Evolutionary conservation across 1,140 invertebrate genomes (phyloP).

Genomic region (Ceratina australensis): DNA sequence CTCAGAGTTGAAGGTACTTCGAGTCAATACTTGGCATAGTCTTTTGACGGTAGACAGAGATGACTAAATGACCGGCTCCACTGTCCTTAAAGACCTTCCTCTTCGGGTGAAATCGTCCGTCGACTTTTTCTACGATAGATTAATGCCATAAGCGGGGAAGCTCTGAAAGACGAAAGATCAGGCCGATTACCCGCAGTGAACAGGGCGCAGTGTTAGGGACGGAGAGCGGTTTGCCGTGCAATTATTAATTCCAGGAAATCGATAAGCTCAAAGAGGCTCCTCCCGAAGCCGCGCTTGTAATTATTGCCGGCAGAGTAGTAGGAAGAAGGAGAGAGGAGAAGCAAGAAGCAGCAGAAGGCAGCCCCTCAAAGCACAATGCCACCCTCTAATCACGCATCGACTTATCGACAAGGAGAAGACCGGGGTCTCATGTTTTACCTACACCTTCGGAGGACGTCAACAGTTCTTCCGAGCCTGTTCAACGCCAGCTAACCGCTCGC

Average conservation of each 20-base stretch:
- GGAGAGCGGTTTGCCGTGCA: constrained; percentile 61
- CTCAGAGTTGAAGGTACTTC: neutral
- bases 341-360: constrained; percentile 29
- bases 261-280: constrained; percentile 76
- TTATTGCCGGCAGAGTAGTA: constrained; percentile 67
- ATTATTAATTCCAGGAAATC: constrained; percentile 78
- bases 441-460: constrained; percentile 26
- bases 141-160: constrained; percentile 30
- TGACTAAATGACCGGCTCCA: neutral
- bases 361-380: constrained; percentile 76
- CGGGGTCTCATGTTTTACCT: constrained; percentile 57
- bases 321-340: constrained; percentile 58
- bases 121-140: constrained; percentile 45
- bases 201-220: constrained; percentile 44
- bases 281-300: constrained; percentile 72
- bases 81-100: constrained; percentile 13
- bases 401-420: constrained; percentile 71
- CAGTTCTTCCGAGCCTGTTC: constrained; percentile 47
- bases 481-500: constrained; percentile 48
- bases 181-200: constrained; percentile 56
- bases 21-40: neutral
- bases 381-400: constrained; percentile 79
- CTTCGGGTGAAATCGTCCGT: constrained; percentile 39
- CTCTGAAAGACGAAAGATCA: constrained; percentile 55
- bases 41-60: neutral